A percentile compares a stretch with the other conserved stretches of the same genome.
Evolutionary conservation across 2,113 vertebrate genomes (phyloP).

Genomic region (Cacatua alba): DNA sequence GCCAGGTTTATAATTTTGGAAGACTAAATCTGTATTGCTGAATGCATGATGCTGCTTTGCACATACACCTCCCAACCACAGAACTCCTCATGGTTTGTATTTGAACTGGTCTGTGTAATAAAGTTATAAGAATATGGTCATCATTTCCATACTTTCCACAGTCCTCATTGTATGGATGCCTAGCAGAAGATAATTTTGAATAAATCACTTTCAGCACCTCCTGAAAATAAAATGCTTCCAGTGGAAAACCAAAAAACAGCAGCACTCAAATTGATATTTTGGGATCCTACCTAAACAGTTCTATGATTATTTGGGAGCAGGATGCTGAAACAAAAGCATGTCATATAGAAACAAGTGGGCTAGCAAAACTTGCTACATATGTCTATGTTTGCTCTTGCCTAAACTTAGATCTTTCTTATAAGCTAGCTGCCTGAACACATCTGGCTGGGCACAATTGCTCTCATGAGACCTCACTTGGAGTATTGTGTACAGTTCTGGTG

Average conservation of each 20-base stretch:
- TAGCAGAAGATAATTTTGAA: not conserved
- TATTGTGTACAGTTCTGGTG: too few species aligned
- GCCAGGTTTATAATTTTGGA: not conserved
- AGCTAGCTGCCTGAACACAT: not conserved
- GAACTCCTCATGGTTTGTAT: not conserved
- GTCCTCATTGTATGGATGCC: not conserved
- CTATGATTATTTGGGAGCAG: not conserved
- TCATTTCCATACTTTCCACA: not conserved
- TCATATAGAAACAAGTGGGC: not conserved
- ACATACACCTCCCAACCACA: rapidly evolving
- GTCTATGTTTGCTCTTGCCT: not conserved
- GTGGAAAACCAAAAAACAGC: not conserved
- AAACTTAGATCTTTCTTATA: not conserved
- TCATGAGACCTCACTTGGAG: too few species aligned
- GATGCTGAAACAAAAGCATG: not conserved
- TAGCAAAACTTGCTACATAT: not conserved
- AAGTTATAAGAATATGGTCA: not conserved
- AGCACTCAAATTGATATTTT: not conserved
- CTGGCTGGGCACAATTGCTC: not conserved
- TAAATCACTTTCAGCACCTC: not conserved
- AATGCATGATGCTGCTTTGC: not conserved
- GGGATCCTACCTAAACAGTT: not conserved
- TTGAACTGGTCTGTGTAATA: not conserved
- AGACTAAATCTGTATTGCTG: not conserved
- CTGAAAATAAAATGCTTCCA: not conserved